Evolutionary conservation across 2,888 invertebrate genomes (phyloP).

Genomic region (Apotomis turbidana): DNA sequence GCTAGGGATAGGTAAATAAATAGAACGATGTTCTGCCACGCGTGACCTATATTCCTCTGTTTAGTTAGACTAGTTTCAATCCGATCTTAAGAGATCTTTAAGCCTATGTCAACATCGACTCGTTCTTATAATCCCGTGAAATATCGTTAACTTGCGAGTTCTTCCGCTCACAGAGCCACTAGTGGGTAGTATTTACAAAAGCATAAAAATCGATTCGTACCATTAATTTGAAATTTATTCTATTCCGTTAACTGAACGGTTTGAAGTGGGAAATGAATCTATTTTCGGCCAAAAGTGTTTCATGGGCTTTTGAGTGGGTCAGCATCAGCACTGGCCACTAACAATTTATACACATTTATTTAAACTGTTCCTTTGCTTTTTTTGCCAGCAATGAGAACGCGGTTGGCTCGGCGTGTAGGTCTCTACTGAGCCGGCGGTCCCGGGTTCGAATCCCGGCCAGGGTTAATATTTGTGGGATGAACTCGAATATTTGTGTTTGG

Average conservation of each 20-base stretch:
- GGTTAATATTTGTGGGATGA: no score
- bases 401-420: no score
- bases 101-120: no score
- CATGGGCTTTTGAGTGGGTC: constrained; percentile 34
- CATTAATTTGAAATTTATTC: constrained; percentile 15
- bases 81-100: neutral
- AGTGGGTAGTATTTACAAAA: no score
- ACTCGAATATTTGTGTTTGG: no score
- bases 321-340: constrained; percentile 20
- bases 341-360: constrained; percentile 19
- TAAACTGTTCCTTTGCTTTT: neutral
- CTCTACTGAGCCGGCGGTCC: no score
- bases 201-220: neutral
- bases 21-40: neutral
- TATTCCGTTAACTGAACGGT: neutral
- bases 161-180: no score
- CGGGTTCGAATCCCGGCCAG: no score
- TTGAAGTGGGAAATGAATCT: constrained; percentile 11
- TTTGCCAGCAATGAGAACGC: no score
- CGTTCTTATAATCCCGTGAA: no score
- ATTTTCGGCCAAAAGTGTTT: constrained; percentile 31
- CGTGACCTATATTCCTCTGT: neutral
- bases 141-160: no score
- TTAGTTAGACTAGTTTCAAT: neutral
- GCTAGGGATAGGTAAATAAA: neutral